A percentile compares a stretch with the other conserved stretches of the same genome.
Evolutionary conservation across 2,113 vertebrate genomes (phyloP).

Genomic region (Gnathonemus longibarbis): DNA sequence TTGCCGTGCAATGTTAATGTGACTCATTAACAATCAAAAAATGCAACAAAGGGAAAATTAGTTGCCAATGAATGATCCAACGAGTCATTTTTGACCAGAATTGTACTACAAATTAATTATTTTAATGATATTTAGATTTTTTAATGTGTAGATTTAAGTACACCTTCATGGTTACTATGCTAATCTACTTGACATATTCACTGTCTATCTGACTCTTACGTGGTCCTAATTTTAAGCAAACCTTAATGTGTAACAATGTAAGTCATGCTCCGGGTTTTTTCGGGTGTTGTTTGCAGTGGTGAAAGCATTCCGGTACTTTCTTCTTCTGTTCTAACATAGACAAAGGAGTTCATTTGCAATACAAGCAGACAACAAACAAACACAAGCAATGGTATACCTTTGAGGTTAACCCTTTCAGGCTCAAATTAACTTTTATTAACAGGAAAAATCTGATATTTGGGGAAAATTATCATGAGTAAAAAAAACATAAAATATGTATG

Average conservation of each 20-base stretch:
- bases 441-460: too few relatives aligned
- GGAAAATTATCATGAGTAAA: too few relatives aligned
- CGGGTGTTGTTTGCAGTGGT: neutral
- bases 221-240: neutral
- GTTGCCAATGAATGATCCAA: neutral
- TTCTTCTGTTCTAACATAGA: neutral
- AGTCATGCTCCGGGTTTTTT: neutral
- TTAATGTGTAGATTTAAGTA: neutral
- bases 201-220: neutral
- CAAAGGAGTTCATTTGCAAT: neutral
- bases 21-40: neutral
- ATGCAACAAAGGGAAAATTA: neutral
- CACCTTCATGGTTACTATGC: neutral
- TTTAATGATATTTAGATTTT: neutral
- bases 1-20: too few relatives aligned
- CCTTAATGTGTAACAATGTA: neutral
- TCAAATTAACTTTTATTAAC: too few relatives aligned
- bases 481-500: too few relatives aligned
- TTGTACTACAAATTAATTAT: neutral
- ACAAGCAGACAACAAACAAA: neutral
- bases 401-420: too few relatives aligned
- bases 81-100: neutral
- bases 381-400: neutral
- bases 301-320: neutral
- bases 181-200: neutral